Base-by-base conservation (phyloP, 2,797 vertebrate species). In the Mycteria americana region DNA sequence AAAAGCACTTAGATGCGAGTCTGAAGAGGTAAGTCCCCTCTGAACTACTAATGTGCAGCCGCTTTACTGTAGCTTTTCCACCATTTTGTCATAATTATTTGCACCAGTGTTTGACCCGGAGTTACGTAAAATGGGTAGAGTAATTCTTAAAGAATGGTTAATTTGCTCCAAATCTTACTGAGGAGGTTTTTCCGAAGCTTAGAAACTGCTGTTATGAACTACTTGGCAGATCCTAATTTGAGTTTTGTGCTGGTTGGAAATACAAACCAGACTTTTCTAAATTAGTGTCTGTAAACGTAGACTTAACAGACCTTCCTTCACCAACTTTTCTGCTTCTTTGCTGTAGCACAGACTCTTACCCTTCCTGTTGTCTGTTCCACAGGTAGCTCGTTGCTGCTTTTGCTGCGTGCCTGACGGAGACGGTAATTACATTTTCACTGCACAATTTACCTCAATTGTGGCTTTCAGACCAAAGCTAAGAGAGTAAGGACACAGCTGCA, bases 321-420 rank as follows among this genome's bases (percentile, higher is more conserved):
- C 39, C 41, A 51, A 2, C 39, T 46, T 45, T 51, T 92, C 22
- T 57, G n/a, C 37, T 85, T 70, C 39, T 86, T 77, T 65, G 48
- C 27, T 74, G 27, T 41, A 81, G 14, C 41, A 39, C 56, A 30
- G 75, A 43, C 31, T 83, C 76, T 93, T 74, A 94, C 35, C 7
- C 21, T 87, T 93, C 22, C 68, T 85, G 60, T 86, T 95, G 87
- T 94, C 90, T 94, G 94, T 95, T 90, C 97, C 92, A 33, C 98
- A 99, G 99, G 98, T 99, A 95, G 99, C 99, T 80, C 99, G 99
- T 80, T 99, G 99, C 97, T 99, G 99, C 91, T 99, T 99, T 98
- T 99, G 99, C 97, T 99, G 98, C 5, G 90, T 96, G 41, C 95
- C 96, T 28, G 98, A 99, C 4, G 98, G 98, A 97, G 98, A 98